Evolutionary conservation across 2,797 vertebrate genomes (phyloP), one percentile per base, ranked within the genome.

Genomic region (Danio albolineatus): DNA sequence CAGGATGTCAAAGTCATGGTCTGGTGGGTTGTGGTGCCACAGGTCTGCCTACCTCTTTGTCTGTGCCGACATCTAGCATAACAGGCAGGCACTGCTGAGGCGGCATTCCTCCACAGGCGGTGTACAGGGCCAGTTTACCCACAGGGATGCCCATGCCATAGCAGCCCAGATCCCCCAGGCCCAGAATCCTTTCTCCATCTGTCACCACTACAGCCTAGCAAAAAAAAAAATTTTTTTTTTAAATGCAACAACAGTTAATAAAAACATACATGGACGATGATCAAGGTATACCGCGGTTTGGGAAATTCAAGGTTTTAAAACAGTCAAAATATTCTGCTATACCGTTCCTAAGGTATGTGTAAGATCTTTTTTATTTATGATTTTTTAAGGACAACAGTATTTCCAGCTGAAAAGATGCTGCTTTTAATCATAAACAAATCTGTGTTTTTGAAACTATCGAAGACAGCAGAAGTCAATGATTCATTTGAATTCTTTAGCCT

Each of bases 131-230:
- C 92, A 99, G 88, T 91, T 99, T 99, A 39, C 98, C 98, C 84
- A 99, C 97, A 1, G 98, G 98, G 90, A 99, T 99, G 80, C 98
- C 98, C 98, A 99, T 99, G 28, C 98, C 98, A 41, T 97, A 93
- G 86, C 96, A 96, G 80, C 98, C 98, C 82, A 99, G 95, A 90
- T 99, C 98, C 83, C 98, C 98, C 73, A 99, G 93, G 44, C 98
- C 98, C 83, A 99, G 95, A 87, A 99, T 99, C 82, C 98, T 94
- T 85, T 99, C 98, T 72, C 98, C 98, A 1, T 99, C 98, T 0
- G 98, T 99, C 88, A 99, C 94, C 79, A 98, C 98, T 82, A 99
- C 86, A 56, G 97, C 97, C 98, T 99, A 41, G 87, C 54, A 21
- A 83, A 87, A 60, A 78, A n/a, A n/a, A n/a, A n/a, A n/a, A n/a